Base-by-base conservation (phyloP, 2,888 invertebrate genomes). In the Eupithecia exiguata region DNA sequence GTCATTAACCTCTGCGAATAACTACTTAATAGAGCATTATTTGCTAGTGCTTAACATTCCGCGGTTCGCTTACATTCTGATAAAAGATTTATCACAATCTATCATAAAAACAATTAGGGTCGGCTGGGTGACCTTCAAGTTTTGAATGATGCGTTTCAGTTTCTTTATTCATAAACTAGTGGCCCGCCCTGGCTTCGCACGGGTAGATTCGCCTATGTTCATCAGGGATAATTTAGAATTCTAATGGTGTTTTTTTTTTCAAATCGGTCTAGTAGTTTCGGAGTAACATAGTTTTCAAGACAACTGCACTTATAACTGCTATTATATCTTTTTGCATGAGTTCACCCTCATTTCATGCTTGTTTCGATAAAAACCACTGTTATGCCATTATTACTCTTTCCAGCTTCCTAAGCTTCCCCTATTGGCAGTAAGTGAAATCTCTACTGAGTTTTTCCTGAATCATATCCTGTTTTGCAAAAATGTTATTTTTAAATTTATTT, bases 61-160 rank as follows among this genome's bases (percentile, higher is more conserved):
- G n/a, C 35, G 63, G 69, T 68, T 67, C 61, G 46, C n/a, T 61
- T 21, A 46, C 46, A 18, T 46, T 36, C 66, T 70, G 70, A 68
- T 76, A 73, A 66, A 61, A 76, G 49, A 76, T 71, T 71, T 71
- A 68, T 72, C 68, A 69, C 68, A 68, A 66, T 72, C 58, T 65
- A 68, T 68, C 69, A 62, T 69, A n/a, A 16, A 14, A 69, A 61
- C 66, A 70, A 71, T 71, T 71, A 71, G 74, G 69, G 71, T 69
- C 70, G 71, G 67, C 30, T 70, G 21, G 21, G 49, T 68, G 70
- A 70, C 49, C 61, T 61, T 67, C 63, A 18, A 61, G 16, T 18
- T 30, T 70, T 30, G n/a, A n/a, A n/a, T n/a, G 30, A 30, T 30
- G 30, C 30, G 30, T n/a, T n/a, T n/a, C n/a, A n/a, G n/a, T n/a